phyloP scores from a whole-genome alignment of 1,140 invertebrate genomes.

The Calliopsis andreniformis region DNA sequence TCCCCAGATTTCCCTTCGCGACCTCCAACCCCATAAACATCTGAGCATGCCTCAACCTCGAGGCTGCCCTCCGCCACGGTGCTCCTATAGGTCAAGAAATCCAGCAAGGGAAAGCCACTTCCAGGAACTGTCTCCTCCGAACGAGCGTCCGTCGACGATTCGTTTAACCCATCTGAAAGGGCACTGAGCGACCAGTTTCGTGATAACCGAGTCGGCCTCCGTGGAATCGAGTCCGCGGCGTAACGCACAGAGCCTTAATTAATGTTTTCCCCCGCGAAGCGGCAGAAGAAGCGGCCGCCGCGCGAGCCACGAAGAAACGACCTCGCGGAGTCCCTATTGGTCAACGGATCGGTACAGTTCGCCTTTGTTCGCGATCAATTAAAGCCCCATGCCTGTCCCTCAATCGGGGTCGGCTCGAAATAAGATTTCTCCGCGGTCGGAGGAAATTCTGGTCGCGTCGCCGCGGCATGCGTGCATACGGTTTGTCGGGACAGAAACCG shows the following conservation, averaged over 20 bases:
- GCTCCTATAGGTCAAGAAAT: not conserved
- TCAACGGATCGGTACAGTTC: constrained; percentile 34
- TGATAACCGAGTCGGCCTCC: constrained; percentile 23
- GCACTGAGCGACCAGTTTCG: constrained; percentile 5
- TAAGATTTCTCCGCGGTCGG: constrained; percentile 48
- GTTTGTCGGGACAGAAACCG: constrained; percentile 15
- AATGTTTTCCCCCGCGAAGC: constrained; percentile 50
- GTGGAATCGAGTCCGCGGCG: constrained; percentile 12
- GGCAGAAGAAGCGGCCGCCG: constrained; percentile 11
- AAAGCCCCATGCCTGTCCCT: constrained; percentile 38
- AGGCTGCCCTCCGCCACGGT: too few species aligned
- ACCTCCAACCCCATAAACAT: too few species aligned
- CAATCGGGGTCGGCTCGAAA: constrained; percentile 30
- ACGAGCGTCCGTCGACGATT: constrained; percentile 2
- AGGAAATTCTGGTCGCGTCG: constrained; percentile 63
- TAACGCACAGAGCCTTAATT: constrained; percentile 55
- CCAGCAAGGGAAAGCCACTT: not conserved
- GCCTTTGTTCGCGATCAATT: constrained; percentile 60
- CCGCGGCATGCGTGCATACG: constrained; percentile 42
- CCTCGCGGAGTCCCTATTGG: constrained; percentile 43
- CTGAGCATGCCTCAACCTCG: too few species aligned
- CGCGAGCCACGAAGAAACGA: constrained; percentile 26
- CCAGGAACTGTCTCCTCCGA: constrained; percentile 3
- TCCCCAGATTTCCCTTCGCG: too few species aligned
- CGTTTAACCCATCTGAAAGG: not conserved